Evolutionary conservation across 2,797 vertebrate species (phyloP), one percentile per base, ranked within the genome.

Genomic region (Sitta carolinensis): DNA sequence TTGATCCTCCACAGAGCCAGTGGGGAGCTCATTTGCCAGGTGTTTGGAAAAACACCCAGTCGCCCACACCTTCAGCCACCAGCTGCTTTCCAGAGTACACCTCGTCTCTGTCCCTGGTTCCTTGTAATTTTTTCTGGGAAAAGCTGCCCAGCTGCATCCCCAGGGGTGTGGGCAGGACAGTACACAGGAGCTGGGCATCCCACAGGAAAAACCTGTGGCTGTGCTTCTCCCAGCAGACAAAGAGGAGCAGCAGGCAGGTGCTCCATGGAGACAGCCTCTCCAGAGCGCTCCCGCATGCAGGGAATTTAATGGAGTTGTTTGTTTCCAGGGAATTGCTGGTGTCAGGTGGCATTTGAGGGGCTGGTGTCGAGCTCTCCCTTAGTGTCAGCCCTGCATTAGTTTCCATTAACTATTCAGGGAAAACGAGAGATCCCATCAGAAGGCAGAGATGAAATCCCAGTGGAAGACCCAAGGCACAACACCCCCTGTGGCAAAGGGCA

Each of bases 161-260:
- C 50, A 0, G 6, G 1, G 23, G 8, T 9, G 9, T 40, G 21
- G 74, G 63, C 84, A 79, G 79, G 68, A 55, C 61, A 25, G 38
- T 0, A 0, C 38, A 67, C 9, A 3, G 40, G 83, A 69, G 63
- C 2, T 11, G 89, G 74, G 74, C 72, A 66, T 55, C 84, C 89
- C 66, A 13, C 55, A 43, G 73, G 13, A 30, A 34, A 34, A 73
- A 13, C 13, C 70, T 2, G 45, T 20, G 7, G 58, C 91, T 80
- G 81, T 12, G 59, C 57, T 64, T 74, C 52, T 45, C 66, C 17
- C 10, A 0, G 5, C 69, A 74, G 87, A 76, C 70, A 64, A 50
- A 86, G 86, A 81, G 78, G 68, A 95, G 87, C 86, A 70, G 75
- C 94, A 80, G 93, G 87, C 87, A 74, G 96, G 88, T 77, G 95